These are phyloP conservation scores for Xiphophorus hellerii DNA, from an alignment of 2,113 vertebrate species.

Conservation along the genomic window DNA sequence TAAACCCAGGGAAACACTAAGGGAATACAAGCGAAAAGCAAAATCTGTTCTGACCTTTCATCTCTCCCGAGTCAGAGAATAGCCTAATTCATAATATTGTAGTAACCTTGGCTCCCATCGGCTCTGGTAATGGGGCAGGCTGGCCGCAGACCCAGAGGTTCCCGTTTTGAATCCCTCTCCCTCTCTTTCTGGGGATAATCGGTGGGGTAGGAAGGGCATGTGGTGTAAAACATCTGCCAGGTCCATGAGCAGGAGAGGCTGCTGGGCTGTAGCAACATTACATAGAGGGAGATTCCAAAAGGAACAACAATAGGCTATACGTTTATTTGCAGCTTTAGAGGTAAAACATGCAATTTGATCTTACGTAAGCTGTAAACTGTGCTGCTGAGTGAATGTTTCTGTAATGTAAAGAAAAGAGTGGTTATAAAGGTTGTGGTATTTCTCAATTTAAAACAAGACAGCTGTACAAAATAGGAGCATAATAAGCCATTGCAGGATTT, in stretches of 20 bases:
- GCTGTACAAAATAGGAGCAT: constrained; percentile 5
- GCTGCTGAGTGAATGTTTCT: not conserved
- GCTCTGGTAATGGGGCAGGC: too few relatives aligned
- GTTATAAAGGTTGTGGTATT: not conserved
- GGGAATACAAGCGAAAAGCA: not conserved
- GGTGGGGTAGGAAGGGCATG: too few relatives aligned
- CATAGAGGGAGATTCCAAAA: too few relatives aligned
- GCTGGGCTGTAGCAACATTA: too few relatives aligned
- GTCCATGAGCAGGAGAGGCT: too few relatives aligned
- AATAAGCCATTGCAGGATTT: constrained; percentile 16
- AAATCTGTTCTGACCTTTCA: not conserved
- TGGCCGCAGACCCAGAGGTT: too few relatives aligned
- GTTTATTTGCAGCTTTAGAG: not conserved
- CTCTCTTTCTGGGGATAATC: too few relatives aligned
- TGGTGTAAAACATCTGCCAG: too few relatives aligned
- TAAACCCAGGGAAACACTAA: not conserved
- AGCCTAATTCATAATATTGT: not conserved
- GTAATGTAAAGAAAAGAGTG: too few relatives aligned
- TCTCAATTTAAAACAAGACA: not conserved
- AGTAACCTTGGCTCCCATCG: too few relatives aligned
- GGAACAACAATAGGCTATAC: too few relatives aligned
- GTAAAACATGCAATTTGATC: not conserved
- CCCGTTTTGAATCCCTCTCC: too few relatives aligned
- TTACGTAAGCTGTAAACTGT: not conserved
- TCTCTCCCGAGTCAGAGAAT: not conserved